Base-by-base conservation (phyloP, 2,113 vertebrate genomes). In the Actenoides hombroni region DNA sequence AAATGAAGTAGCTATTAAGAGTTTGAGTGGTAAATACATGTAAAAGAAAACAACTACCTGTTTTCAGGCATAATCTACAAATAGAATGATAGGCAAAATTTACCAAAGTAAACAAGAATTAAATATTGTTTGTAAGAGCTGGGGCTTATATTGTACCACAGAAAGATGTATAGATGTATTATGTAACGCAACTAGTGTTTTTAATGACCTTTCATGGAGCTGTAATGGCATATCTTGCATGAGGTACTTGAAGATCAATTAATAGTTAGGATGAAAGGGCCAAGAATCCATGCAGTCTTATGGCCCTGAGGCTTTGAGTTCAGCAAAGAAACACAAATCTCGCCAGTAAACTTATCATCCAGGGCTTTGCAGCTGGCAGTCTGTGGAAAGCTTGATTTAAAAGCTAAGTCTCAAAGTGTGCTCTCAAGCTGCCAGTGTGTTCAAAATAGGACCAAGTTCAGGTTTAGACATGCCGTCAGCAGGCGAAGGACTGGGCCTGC, bases 401-500 rank as follows among this genome's bases (percentile, higher is more conserved):
- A 95, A 82, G 65, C 77, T 57, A n/a, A 70, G 81, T 71, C 84
- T 96, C 73, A 84, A 95, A 73, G 65, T 94, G 94, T 53, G 24
- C 81, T 96, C 85, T 91, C 42, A 90, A 86, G 83, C 71, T 94
- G 57, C 20, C 17, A 37, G 64, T 90, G 42, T 35, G 48, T 86
- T 93, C 56, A 13, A 84, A 96, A 91, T 88, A 88, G 86, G 88
- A 92, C 83, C 59, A 54, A 10, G 44, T 91, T 96, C 95, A 96
- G 86, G 94, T 96, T 95, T 86, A 92, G 86, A 92, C 96, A 94
- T 1, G 95, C 86, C 92, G 83, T 92, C 69, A 33, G 80, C 51
- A 94, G 84, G 88, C 63, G 94, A 49, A 94, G 91, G 92, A 94
- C 93, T 67, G 71, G 90, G 91, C 96, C 92, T 96, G 91, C 94